Evolutionary conservation across 2,113 vertebrate species (phyloP).

Genomic region (Protobothrops mucrosquamatus): DNA sequence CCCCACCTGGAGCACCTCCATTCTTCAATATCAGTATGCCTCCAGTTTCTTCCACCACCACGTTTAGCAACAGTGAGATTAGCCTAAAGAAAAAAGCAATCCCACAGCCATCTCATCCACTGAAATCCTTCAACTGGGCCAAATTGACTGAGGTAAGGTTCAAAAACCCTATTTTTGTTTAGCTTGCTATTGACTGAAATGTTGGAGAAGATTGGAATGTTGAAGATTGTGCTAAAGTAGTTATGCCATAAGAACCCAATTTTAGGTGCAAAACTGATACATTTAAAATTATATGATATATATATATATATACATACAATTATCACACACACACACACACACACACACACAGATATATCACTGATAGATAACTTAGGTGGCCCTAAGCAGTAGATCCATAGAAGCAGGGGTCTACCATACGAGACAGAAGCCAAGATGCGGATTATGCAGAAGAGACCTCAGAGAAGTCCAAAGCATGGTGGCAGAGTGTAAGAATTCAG

Average conservation of each 20-base stretch:
- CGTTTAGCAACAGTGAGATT: conserved; percentile 64
- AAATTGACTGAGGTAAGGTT: conserved; percentile 90
- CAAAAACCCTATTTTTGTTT: neutral
- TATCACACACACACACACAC: neutral
- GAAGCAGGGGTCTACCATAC: neutral
- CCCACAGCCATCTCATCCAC: conserved; percentile 91
- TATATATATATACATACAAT: neutral
- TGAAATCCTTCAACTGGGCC: conserved; percentile 99
- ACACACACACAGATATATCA: neutral
- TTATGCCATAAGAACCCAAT: neutral
- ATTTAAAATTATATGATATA: neutral
- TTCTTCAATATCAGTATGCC: conserved; percentile 74
- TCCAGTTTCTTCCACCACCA: conserved; percentile 68
- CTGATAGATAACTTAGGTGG: neutral
- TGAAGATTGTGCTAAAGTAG: neutral
- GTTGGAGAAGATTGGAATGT: neutral
- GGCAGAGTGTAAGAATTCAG: neutral
- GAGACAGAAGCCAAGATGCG: neutral
- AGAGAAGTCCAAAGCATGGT: neutral
- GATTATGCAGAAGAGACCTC: neutral
- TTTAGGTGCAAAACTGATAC: neutral
- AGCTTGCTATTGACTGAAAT: neutral
- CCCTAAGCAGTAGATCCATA: neutral
- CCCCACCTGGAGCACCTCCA: conserved; percentile 90
- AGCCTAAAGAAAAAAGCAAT: conserved; percentile 84